Base-by-base conservation (phyloP, 2,113 vertebrate genomes). In the Hylia prasina region DNA sequence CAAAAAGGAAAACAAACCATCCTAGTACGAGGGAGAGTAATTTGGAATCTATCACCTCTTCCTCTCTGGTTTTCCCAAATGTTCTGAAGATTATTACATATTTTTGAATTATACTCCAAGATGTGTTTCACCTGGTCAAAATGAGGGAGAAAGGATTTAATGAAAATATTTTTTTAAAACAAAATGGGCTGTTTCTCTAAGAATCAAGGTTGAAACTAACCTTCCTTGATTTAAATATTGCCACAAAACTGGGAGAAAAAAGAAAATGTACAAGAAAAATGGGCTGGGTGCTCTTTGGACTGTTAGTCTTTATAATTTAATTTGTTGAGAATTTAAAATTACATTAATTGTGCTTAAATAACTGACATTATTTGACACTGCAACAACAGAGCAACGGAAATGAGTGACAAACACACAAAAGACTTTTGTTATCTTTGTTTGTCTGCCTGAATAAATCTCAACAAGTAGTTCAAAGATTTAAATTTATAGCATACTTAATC, bases 381-480 rank as follows among this genome's bases (percentile, higher is more conserved):
- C 97, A 97, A 98, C 98, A 98, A 98, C 97, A 98, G 98, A 98
- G 97, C 96, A 98, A 94, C 92, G 92, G 96, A 98, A 98, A 97
- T 98, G 98, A 98, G 94, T 98, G 98, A 98, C 98, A 98, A 98
- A 98, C 64, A 96, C 96, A 98, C 98, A 98, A 98, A 98, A 98
- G 98, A 97, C 98, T 98, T 98, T 98, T 98, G 98, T 98, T 98
- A 98, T 98, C 98, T 98, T 98, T 98, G 98, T 98, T 98, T 98
- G 98, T 98, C 98, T 98, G 98, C 98, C 97, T 98, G 98, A 98
- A 98, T 98, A 98, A 98, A 98, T 98, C 98, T 98, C 97, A 98
- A 98, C 98, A 98, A 98, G 98, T 98, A 98, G 97, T 98, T 98
- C 97, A 98, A 98, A 98, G 98, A 98, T 98, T 98, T 98, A 98